These are phyloP conservation scores for Bettongia penicillata DNA, from an alignment of 2,113 vertebrate species.

Conservation along the genomic window DNA sequence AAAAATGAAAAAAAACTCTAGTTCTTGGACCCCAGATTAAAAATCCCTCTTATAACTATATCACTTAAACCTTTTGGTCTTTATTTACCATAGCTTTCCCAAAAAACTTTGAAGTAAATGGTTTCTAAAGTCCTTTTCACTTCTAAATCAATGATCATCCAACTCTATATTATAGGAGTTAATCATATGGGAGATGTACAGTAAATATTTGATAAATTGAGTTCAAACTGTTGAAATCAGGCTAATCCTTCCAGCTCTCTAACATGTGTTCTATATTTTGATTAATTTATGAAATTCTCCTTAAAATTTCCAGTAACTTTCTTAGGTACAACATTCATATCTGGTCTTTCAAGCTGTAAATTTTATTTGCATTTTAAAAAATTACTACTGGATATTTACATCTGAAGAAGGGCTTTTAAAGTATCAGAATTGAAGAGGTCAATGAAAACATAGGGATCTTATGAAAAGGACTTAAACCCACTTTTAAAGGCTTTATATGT, in stretches of 20 bases:
- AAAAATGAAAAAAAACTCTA: background rate
- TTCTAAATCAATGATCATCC: background rate
- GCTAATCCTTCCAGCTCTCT: background rate
- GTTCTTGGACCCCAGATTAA: background rate
- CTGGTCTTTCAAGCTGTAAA: background rate
- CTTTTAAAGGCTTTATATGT: background rate
- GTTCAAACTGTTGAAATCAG: background rate
- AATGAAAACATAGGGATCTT: background rate
- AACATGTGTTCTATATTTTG: background rate
- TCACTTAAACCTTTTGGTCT: background rate
- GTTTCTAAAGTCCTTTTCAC: background rate
- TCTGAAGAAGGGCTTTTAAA: background rate
- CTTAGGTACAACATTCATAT: background rate
- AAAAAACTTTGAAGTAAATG: background rate
- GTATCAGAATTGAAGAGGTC: background rate
- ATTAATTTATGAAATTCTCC: background rate
- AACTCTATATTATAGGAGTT: background rate
- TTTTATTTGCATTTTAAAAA: background rate
- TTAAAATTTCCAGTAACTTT: background rate
- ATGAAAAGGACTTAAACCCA: background rate
- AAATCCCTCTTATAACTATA: background rate
- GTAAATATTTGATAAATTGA: background rate
- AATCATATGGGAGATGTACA: background rate
- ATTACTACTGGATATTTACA: background rate
- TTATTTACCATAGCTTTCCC: background rate